phyloP scores from a whole-genome alignment of 2,888 invertebrate genomes.

The Bombyx huttoni region DNA sequence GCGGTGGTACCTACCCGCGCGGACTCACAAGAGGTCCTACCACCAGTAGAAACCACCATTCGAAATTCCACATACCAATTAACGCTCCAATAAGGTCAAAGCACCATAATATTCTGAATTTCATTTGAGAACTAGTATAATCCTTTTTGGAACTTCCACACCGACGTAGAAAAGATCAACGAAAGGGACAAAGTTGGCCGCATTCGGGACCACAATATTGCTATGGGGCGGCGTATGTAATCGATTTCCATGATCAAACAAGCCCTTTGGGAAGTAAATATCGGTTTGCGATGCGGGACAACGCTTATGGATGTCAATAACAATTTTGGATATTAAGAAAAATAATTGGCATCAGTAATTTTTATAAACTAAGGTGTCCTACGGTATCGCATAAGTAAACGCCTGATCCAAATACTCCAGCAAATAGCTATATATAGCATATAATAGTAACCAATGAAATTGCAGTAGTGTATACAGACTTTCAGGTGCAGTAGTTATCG shows the following conservation, averaged over 20 bases:
- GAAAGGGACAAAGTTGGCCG: background rate
- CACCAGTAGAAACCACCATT: background rate
- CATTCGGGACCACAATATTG: background rate
- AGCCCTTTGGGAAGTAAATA: background rate
- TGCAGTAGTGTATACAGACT: no score
- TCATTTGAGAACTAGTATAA: background rate
- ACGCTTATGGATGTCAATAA: conserved; percentile 1
- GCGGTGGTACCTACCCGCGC: no score
- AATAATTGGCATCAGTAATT: background rate
- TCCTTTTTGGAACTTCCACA: background rate
- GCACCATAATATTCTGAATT: background rate
- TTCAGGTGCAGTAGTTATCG: no score
- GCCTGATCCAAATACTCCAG: no score
- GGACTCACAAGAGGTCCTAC: no score
- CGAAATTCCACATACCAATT: background rate
- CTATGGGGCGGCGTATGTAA: background rate
- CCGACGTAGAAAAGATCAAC: background rate
- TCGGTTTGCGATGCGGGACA: conserved; percentile 1
- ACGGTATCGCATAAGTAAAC: no score
- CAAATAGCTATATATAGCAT: no score
- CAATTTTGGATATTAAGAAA: background rate
- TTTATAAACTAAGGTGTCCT: no score
- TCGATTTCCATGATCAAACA: background rate
- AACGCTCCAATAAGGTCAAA: background rate
- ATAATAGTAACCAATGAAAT: no score